phyloP scores from a whole-genome alignment of 2,113 vertebrate species.

The Serranochromis macrocephalus region DNA sequence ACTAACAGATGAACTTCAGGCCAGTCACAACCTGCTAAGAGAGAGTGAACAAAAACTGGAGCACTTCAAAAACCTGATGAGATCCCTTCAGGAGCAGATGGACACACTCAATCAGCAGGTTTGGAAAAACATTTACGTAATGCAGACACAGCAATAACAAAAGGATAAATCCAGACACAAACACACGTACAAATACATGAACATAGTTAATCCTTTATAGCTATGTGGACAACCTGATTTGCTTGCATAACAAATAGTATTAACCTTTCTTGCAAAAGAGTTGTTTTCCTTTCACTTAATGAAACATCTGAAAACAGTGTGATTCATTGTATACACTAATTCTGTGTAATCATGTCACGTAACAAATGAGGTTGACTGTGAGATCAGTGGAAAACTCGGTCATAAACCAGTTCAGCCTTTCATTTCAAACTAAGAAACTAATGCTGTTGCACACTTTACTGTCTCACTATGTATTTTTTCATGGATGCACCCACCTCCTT shows the following conservation, averaged over 20 bases:
- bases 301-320: neutral
- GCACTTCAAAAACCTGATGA: slow-evolving; percentile 22
- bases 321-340: neutral
- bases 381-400: neutral
- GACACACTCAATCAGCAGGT: slow-evolving; percentile 52
- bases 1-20: slow-evolving; percentile 57
- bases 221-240: neutral
- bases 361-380: neutral
- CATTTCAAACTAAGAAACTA: neutral
- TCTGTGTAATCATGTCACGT: neutral
- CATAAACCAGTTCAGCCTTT: neutral
- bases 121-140: neutral
- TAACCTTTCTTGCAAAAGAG: neutral
- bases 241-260: neutral
- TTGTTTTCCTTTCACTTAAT: neutral
- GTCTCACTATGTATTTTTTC: neutral
- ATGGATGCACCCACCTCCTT: neutral
- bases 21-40: slow-evolving; percentile 36
- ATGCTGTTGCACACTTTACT: neutral
- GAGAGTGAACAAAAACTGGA: slow-evolving; percentile 39
- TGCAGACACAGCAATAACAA: neutral
- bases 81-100: slow-evolving; percentile 29
- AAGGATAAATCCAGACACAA: neutral
- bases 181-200: neutral
- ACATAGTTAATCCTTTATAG: neutral